phyloP scores from a whole-genome alignment of 2,888 invertebrate species.

The Watsonalla binaria region DNA sequence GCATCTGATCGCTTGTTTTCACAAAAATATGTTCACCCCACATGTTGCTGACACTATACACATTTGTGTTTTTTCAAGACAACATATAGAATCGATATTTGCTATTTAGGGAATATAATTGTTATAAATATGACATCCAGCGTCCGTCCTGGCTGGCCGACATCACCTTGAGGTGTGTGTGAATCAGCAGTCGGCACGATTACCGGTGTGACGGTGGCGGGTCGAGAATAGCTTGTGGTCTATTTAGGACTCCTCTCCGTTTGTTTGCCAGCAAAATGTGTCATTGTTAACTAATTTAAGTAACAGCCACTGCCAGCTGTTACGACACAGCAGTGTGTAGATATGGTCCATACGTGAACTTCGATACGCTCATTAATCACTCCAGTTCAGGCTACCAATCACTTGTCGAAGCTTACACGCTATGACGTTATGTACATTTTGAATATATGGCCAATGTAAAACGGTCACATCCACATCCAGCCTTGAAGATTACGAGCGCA shows the following conservation, averaged over 20 bases:
- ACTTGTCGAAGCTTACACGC: conserved; percentile 11
- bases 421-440: not conserved
- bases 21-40: conserved; percentile 12
- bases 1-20: conserved; percentile 18
- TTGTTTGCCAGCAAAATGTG: conserved; percentile 78
- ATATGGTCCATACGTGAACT: conserved; percentile 38
- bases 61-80: not conserved
- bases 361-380: conserved; percentile 43
- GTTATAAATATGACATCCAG: not conserved
- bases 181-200: conserved; percentile 70
- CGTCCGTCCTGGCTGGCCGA: conserved; percentile 28
- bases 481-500: conserved; percentile 39
- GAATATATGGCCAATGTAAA: conserved; percentile 4
- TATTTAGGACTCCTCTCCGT: conserved; percentile 73
- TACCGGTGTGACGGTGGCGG: conserved; percentile 70
- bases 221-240: conserved; percentile 72
- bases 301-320: conserved; percentile 73
- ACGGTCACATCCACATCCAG: conserved; percentile 13
- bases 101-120: not conserved
- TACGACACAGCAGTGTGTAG: conserved; percentile 56
- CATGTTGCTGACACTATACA: conserved; percentile 2
- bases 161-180: conserved; percentile 72
- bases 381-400: conserved; percentile 14
- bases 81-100: not conserved
- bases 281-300: conserved; percentile 79